These are phyloP conservation scores for Pimpla rufipes DNA, from an alignment of 2,888 invertebrate species.

Conservation along the genomic window DNA sequence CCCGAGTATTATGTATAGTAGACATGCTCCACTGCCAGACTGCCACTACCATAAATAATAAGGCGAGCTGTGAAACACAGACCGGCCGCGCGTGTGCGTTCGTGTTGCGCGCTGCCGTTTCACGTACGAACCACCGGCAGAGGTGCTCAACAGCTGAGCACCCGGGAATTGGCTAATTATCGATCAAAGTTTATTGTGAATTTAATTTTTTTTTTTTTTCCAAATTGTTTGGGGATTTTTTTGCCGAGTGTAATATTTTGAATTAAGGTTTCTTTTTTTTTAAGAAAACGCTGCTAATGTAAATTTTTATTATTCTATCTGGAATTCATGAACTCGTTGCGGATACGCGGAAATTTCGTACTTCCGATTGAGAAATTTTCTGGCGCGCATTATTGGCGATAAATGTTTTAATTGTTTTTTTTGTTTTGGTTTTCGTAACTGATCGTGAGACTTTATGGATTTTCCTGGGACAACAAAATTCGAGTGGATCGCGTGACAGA, in stretches of 20 bases:
- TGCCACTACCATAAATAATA: constrained; percentile 78
- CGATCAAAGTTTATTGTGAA: not conserved
- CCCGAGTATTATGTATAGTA: constrained; percentile 73
- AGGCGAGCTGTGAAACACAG: constrained; percentile 67
- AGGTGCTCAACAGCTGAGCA: constrained; percentile 71
- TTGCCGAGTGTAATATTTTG: too few species aligned
- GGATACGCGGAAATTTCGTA: too few species aligned
- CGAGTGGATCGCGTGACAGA: constrained; percentile 27
- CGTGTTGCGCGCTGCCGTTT: constrained; percentile 51
- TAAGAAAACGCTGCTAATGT: too few species aligned
- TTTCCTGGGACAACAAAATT: not conserved
- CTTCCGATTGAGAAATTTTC: too few species aligned
- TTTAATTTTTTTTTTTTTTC: not conserved
- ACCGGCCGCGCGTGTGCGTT: constrained; percentile 14
- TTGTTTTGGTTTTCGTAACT: not conserved
- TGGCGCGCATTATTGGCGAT: too few species aligned
- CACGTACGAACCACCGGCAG: constrained; percentile 61
- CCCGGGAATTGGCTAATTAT: not conserved
- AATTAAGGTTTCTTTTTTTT: too few species aligned
- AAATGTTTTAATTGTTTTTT: not conserved
- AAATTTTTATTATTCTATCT: too few species aligned
- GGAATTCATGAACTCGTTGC: too few species aligned
- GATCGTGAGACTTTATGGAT: constrained; percentile 28
- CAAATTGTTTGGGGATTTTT: not conserved
- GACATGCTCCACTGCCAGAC: constrained; percentile 75